These are phyloP conservation scores for Drosophila ambigua DNA, from an alignment of 1,140 invertebrate species.

Conservation along the genomic window DNA sequence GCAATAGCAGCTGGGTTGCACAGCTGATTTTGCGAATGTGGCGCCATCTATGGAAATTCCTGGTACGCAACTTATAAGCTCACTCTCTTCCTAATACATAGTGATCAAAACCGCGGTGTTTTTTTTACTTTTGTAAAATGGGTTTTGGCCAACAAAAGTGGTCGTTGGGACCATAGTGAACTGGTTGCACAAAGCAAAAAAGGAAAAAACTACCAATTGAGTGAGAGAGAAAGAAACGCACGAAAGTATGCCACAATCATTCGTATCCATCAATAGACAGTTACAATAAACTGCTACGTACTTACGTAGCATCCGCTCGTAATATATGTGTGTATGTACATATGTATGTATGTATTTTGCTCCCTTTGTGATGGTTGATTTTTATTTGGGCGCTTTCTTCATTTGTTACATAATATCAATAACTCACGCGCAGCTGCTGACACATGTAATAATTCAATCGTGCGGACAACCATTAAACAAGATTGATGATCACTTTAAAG, in stretches of 20 bases:
- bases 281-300: not conserved
- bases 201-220: not conserved
- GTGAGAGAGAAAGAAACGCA: not conserved
- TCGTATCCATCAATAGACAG: not conserved
- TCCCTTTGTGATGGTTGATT: slow-evolving; percentile 66
- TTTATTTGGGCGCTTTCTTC: slow-evolving; percentile 75
- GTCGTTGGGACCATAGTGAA: too few relatives aligned
- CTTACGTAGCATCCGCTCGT: not conserved
- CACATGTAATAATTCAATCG: slow-evolving; percentile 84
- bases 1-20: too few relatives aligned
- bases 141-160: too few relatives aligned
- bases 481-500: slow-evolving; percentile 83
- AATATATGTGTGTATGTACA: slow-evolving; percentile 3
- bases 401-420: slow-evolving; percentile 82
- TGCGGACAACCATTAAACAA: slow-evolving; percentile 83
- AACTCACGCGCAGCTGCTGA: slow-evolving; percentile 78
- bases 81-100: too few relatives aligned
- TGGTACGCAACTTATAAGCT: too few relatives aligned
- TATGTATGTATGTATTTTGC: slow-evolving; percentile 15
- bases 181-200: slow-evolving; percentile 46
- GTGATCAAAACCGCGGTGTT: too few relatives aligned
- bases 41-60: too few relatives aligned
- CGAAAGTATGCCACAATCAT: slow-evolving; percentile 23
- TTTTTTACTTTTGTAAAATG: too few relatives aligned
- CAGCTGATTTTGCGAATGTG: too few relatives aligned